Percentiles rank a stretch among this genome's conserved stretches.
Conservation (phyloP, 2,888 invertebrate species). For the Drosophila tripunctata region DNA sequence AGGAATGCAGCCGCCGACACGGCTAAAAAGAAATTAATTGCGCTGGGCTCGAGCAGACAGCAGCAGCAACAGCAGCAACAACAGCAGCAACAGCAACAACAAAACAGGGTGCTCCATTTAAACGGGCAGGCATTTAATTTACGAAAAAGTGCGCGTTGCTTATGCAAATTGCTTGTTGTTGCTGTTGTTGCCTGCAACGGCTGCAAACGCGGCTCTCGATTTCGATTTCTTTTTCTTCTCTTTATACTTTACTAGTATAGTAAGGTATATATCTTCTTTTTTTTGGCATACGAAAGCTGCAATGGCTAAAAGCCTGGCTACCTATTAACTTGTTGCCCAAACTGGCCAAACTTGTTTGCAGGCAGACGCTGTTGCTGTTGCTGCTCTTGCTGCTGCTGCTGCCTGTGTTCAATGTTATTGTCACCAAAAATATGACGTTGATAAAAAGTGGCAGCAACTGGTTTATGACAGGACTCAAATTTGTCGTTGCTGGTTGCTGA, state of each 20-base stretch:
- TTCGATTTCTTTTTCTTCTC: slow-evolving; percentile 11
- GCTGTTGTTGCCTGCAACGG: slow-evolving; percentile 34
- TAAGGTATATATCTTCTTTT: slow-evolving; percentile 19
- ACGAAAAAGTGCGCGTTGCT: slow-evolving; percentile 81
- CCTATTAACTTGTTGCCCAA: slow-evolving; percentile 77
- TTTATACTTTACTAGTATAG: too few species aligned
- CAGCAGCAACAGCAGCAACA: slow-evolving; percentile 39
- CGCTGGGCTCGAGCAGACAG: slow-evolving; percentile 70
- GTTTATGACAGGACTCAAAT: slow-evolving; percentile 78
- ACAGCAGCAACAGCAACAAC: slow-evolving; percentile 35
- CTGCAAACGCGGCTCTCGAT: slow-evolving; percentile 43
- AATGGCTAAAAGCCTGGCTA: slow-evolving; percentile 37
- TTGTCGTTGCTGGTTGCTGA: slow-evolving; percentile 61
- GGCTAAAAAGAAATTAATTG: slow-evolving; percentile 80
- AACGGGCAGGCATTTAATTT: slow-evolving; percentile 75
- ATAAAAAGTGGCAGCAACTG: slow-evolving; percentile 71
- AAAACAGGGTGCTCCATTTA: slow-evolving; percentile 78
- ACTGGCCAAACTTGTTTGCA: slow-evolving; percentile 77
- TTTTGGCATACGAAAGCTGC: slow-evolving; percentile 69
- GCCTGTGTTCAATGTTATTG: slow-evolving; percentile 76
- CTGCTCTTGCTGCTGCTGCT: slow-evolving; percentile 36
- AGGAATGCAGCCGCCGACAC: slow-evolving; percentile 78
- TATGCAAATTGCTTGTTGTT: slow-evolving; percentile 77
- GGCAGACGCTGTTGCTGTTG: slow-evolving; percentile 42
- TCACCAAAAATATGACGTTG: slow-evolving; percentile 74